phyloP scores from a whole-genome alignment of 2,113 vertebrate species.

The Hippocampus mohnikei region DNA sequence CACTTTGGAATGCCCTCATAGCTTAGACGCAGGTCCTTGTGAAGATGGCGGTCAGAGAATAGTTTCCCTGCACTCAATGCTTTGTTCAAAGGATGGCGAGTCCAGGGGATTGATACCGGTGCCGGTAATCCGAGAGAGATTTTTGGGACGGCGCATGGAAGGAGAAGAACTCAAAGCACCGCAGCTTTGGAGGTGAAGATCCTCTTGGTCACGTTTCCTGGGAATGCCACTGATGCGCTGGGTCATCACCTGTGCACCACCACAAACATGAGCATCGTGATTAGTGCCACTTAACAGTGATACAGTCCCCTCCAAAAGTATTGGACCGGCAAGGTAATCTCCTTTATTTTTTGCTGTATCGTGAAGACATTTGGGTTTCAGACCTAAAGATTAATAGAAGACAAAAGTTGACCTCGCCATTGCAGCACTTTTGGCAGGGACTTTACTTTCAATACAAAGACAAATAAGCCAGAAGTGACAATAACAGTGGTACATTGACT shows the following conservation, averaged over 20 bases:
- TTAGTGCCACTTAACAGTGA: not conserved
- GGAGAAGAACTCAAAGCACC: conserved; percentile 84
- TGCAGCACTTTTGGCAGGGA: too few relatives aligned
- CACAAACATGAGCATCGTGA: not conserved
- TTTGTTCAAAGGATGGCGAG: conserved; percentile 58
- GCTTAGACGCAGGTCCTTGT: conserved; percentile 40
- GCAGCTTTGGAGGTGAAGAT: conserved; percentile 89
- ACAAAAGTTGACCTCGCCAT: too few relatives aligned
- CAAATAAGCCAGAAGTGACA: too few relatives aligned
- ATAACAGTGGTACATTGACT: too few relatives aligned
- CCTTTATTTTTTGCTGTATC: too few relatives aligned
- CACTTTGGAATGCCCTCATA: conserved; percentile 37
- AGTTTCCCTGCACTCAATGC: conserved; percentile 77
- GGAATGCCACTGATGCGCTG: conserved; percentile 68
- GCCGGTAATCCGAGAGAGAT: conserved; percentile 35
- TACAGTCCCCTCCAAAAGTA: not conserved
- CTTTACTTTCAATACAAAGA: too few relatives aligned
- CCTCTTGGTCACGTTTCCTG: conserved; percentile 72
- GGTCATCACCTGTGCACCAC: conserved; percentile 73
- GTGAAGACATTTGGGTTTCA: too few relatives aligned
- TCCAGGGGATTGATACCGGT: conserved; percentile 39
- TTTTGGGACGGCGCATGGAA: conserved; percentile 61
- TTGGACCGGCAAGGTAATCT: too few relatives aligned
- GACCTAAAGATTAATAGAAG: too few relatives aligned
- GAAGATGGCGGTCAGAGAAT: conserved; percentile 71